These are phyloP conservation scores for Spodoptera exigua DNA, from an alignment of 2,888 invertebrate genomes.

Conservation along the genomic window DNA sequence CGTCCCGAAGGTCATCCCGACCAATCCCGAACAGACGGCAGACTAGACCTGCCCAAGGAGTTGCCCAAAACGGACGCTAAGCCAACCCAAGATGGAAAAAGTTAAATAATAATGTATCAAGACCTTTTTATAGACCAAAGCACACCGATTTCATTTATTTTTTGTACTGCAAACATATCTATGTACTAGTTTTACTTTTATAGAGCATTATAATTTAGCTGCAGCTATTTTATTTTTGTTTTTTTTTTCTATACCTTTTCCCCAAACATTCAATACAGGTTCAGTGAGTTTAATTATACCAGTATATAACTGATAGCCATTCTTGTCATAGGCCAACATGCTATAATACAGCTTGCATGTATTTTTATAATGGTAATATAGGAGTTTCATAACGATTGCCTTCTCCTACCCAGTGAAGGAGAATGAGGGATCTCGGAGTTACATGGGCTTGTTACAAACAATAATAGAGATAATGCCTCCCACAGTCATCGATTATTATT, in stretches of 20 bases:
- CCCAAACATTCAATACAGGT: too few relatives aligned
- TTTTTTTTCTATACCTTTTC: not conserved
- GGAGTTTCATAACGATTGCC: too few relatives aligned
- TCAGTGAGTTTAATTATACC: too few relatives aligned
- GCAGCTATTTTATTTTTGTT: slow-evolving; percentile 55
- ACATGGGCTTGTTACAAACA: too few relatives aligned
- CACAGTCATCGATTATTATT: too few relatives aligned
- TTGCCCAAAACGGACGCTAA: slow-evolving; percentile 53
- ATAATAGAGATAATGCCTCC: too few relatives aligned
- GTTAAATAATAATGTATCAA: slow-evolving; percentile 29
- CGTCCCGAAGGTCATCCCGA: slow-evolving; percentile 38
- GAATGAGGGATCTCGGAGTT: too few relatives aligned
- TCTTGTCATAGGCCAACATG: too few relatives aligned
- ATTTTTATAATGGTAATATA: too few relatives aligned
- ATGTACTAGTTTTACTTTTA: slow-evolving; percentile 28
- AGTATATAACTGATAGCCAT: too few relatives aligned
- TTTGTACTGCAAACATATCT: not conserved
- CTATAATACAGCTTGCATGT: too few relatives aligned
- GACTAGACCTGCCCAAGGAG: slow-evolving; percentile 38
- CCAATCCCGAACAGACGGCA: slow-evolving; percentile 42
- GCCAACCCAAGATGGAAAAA: slow-evolving; percentile 61
- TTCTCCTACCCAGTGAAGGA: too few relatives aligned
- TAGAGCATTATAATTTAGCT: slow-evolving; percentile 71
- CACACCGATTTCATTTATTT: slow-evolving; percentile 16
- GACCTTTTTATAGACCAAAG: slow-evolving; percentile 36